phyloP scores from a whole-genome alignment of 1,140 invertebrate species.

The Leptinotarsa undecemlineata region DNA sequence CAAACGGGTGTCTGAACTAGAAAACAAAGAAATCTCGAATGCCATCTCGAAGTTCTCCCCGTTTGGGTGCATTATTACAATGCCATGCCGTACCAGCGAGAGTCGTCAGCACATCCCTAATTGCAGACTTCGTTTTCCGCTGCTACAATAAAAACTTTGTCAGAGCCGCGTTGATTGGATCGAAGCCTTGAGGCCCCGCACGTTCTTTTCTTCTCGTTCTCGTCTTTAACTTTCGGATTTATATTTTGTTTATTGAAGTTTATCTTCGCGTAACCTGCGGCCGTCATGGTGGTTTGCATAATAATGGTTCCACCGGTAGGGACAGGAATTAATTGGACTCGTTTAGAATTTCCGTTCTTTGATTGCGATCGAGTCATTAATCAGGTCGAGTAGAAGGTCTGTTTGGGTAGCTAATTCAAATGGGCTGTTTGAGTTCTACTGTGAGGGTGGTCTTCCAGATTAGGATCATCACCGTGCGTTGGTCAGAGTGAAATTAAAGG shows the following conservation, averaged over 20 bases:
- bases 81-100: conserved; percentile 9
- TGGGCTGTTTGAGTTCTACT: too few relatives aligned
- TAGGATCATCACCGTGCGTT: too few relatives aligned
- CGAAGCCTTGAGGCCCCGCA: conserved; percentile 1
- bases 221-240: conserved; percentile 18
- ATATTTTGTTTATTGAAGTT: conserved; percentile 25
- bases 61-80: not conserved
- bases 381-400: not conserved
- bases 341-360: conserved; percentile 4
- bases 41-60: not conserved
- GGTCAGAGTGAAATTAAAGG: too few relatives aligned
- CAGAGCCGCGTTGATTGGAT: conserved; percentile 25
- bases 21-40: too few relatives aligned
- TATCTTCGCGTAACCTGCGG: conserved; percentile 15
- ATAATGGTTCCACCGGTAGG: not conserved
- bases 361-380: not conserved
- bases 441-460: too few relatives aligned
- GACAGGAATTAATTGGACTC: conserved; percentile 10
- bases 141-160: conserved; percentile 40
- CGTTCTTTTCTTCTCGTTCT: conserved; percentile 3
- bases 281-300: conserved; percentile 7
- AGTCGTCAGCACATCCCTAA: conserved; percentile 34
- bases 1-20: too few relatives aligned
- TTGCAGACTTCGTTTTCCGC: conserved; percentile 37
- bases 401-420: too few relatives aligned